Evolutionary conservation across 2,113 vertebrate genomes (phyloP).

Genomic region (Garra rufa): DNA sequence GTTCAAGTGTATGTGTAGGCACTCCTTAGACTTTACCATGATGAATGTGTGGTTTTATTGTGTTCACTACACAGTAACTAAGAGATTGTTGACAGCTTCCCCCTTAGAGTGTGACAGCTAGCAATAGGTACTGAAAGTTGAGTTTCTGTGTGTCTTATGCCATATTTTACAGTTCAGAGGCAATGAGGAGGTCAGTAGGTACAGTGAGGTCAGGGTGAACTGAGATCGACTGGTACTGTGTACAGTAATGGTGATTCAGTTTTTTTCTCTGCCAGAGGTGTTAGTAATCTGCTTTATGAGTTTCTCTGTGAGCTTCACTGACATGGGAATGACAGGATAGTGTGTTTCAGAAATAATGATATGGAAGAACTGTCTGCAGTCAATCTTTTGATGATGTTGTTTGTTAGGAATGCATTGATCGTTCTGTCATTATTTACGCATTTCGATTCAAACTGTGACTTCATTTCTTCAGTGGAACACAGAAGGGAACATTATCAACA

Average conservation of each 20-base stretch:
- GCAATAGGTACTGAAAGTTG: neutral
- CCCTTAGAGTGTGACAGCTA: too few relatives aligned
- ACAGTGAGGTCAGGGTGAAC: constrained; percentile 28
- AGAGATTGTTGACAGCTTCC: too few relatives aligned
- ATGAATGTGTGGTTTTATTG: neutral
- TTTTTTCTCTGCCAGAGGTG: constrained; percentile 2
- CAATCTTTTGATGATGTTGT: neutral
- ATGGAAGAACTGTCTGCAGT: neutral
- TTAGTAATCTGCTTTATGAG: constrained; percentile 14
- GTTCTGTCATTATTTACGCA: too few relatives aligned
- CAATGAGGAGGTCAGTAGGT: neutral
- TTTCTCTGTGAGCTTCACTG: neutral
- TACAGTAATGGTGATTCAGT: constrained; percentile 23
- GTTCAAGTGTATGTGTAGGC: neutral
- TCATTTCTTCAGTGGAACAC: too few relatives aligned
- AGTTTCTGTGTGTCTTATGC: constrained; percentile 21
- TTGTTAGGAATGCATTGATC: neutral
- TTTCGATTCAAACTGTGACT: too few relatives aligned
- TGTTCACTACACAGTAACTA: neutral
- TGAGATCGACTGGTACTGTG: constrained; percentile 1
- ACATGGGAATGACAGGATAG: neutral
- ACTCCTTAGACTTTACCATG: neutral
- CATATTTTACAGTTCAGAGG: too few relatives aligned
- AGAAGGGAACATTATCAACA: too few relatives aligned
- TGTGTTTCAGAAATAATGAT: neutral